Base-by-base conservation (phyloP, 2,113 vertebrate species). In the Seriola rivoliana region DNA sequence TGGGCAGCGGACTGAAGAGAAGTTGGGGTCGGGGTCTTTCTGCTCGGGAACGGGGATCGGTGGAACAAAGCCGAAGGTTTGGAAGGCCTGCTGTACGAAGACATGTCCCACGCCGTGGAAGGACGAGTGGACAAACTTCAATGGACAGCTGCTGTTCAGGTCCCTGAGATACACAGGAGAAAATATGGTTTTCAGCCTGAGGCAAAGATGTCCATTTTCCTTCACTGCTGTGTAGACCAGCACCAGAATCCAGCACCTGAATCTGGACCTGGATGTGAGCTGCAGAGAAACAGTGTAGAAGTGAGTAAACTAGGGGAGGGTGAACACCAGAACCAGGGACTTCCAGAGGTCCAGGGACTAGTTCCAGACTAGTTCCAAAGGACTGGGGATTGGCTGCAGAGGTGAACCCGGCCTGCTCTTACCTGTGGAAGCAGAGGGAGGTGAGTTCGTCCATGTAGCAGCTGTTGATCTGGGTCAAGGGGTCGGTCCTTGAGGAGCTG, bases 41-140 rank as follows among this genome's bases (percentile, higher is more conserved):
- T 99, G 98, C 78, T 99, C 97, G 0, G 96, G 98, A 9, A 99
- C 98, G 5, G 98, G 96, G 81, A 99, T 96, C 7, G 98, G 97
- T 3, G 97, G 96, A 59, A 94, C 77, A 21, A 99, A 97, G 5
- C 96, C 97, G 32, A 99, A 99, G 0, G 92, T 93, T 68, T 81
- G 88, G 90, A 99, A 99, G 65, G 97, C 97, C 92, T 93, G 44
- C 89, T 96, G 97, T 52, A 99, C 97, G 0, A 97, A 99, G 72
- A 93, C 90, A 0, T 99, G 97, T 8, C 97, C 98, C 0, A 99
- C 98, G 1, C 98, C 98, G 0, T 99, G 98, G 89, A 99, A 99
- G 5, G 98, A 97, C 0, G 97, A 97, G 29, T 99, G 98, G 10
- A 99, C 96, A 54, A 98, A 97, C 91, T 95, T 98, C 90, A 99